These are phyloP conservation scores for Jacana jacana DNA, from an alignment of 2,113 vertebrate genomes.

Conservation along the genomic window DNA sequence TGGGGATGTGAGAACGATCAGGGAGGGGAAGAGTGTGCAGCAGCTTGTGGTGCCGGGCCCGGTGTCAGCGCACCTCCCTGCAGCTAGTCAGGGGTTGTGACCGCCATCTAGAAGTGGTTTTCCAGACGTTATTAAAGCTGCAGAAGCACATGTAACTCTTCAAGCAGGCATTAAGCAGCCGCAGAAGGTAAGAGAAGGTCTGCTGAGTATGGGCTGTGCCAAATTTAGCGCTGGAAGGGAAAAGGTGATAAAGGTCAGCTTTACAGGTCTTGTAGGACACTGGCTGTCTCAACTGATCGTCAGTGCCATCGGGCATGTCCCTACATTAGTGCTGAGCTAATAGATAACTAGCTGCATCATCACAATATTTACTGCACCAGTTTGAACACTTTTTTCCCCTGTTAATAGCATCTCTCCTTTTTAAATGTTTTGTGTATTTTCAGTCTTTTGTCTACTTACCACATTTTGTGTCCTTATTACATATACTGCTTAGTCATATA, in stretches of 20 bases:
- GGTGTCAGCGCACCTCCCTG: constrained; percentile 10
- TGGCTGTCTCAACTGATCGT: background rate
- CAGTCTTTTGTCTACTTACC: constrained; percentile 23
- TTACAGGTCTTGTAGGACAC: constrained; percentile 29
- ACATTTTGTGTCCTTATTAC: constrained; percentile 38
- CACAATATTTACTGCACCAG: constrained; percentile 17
- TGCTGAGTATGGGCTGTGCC: background rate
- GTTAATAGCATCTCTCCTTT: background rate
- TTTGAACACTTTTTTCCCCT: background rate
- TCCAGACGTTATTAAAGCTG: constrained; percentile 41
- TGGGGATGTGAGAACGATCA: constrained; percentile 58
- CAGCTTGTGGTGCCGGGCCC: constrained; percentile 15
- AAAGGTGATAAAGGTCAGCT: constrained; percentile 49
- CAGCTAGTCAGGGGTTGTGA: constrained; percentile 37
- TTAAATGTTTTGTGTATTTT: constrained; percentile 25
- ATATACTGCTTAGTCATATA: constrained; percentile 40
- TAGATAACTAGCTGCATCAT: constrained; percentile 46
- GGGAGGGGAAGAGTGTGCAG: constrained; percentile 21
- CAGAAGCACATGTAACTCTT: background rate
- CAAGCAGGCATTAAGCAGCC: background rate
- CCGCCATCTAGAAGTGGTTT: background rate
- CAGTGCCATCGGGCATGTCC: background rate
- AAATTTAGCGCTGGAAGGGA: constrained; percentile 45
- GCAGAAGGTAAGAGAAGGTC: constrained; percentile 32
- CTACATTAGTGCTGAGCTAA: constrained; percentile 40